These are phyloP conservation scores for Mya arenaria DNA, from an alignment of 1,140 invertebrate genomes.

Conservation along the genomic window DNA sequence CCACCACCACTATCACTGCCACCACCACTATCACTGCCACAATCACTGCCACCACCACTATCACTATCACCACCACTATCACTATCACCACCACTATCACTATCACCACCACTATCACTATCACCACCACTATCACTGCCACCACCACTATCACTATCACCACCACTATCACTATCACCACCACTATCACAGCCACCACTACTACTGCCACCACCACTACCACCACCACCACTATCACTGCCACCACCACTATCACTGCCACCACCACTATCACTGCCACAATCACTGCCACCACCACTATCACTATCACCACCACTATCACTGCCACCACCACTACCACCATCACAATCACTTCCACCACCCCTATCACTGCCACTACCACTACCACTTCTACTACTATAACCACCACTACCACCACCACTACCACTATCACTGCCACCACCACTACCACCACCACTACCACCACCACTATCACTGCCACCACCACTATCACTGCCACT, in stretches of 20 bases:
- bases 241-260: background rate
- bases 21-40: no score
- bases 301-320: no score
- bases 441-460: background rate
- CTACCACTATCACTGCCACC: background rate
- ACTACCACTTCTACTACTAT: background rate
- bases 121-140: background rate
- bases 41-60: no score
- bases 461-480: background rate
- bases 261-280: background rate
- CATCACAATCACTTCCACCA: background rate
- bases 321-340: background rate
- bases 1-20: no score
- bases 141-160: background rate
- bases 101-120: constrained; percentile 2
- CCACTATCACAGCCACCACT: background rate
- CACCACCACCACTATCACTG: background rate
- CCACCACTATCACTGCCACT: background rate
- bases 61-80: constrained; percentile 9
- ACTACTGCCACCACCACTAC: background rate
- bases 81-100: constrained; percentile 34
- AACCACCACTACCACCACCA: background rate
- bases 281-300: background rate
- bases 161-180: constrained; percentile 4
- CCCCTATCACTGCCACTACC: background rate